phyloP scores from a whole-genome alignment of 2,797 vertebrate species.

The Melanotaenia nigrans region DNA sequence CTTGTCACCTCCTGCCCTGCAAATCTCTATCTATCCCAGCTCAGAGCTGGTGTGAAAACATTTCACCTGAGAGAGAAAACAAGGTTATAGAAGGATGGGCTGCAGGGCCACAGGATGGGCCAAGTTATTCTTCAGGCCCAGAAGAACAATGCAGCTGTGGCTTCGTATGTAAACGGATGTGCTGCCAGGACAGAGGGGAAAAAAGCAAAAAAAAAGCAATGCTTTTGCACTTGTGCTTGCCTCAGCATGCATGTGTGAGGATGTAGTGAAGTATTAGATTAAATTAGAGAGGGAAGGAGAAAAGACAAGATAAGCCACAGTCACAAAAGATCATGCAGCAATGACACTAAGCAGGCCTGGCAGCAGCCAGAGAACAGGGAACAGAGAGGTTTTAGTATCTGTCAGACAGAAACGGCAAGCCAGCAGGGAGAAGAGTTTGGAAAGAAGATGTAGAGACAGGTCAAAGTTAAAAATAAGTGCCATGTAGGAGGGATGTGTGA shows the following conservation, averaged over 20 bases:
- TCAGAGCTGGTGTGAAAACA: conserved; percentile 71
- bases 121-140: conserved; percentile 56
- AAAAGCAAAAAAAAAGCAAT: neutral
- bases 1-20: conserved; percentile 58
- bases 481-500: conserved; percentile 10
- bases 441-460: conserved; percentile 34
- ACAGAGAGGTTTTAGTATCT: conserved; percentile 51
- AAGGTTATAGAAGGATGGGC: conserved; percentile 59
- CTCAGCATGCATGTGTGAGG: neutral
- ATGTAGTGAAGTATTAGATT: conserved; percentile 8
- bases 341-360: conserved; percentile 56
- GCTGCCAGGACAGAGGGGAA: conserved; percentile 36
- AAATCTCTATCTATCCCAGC: conserved; percentile 59
- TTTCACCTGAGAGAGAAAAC: conserved; percentile 68
- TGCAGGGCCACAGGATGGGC: conserved; percentile 69
- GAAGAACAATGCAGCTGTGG: conserved; percentile 65
- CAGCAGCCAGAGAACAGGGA: conserved; percentile 28
- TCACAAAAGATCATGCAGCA: conserved; percentile 50
- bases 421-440: conserved; percentile 12
- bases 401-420: conserved; percentile 59
- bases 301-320: conserved; percentile 23
- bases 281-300: conserved; percentile 1
- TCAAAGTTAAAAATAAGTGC: conserved; percentile 60
- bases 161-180: conserved; percentile 29
- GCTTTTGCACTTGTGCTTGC: neutral